Base-by-base conservation (phyloP, 53 echinoderm and acorn worm species). In the Patiria pectinifera region DNA sequence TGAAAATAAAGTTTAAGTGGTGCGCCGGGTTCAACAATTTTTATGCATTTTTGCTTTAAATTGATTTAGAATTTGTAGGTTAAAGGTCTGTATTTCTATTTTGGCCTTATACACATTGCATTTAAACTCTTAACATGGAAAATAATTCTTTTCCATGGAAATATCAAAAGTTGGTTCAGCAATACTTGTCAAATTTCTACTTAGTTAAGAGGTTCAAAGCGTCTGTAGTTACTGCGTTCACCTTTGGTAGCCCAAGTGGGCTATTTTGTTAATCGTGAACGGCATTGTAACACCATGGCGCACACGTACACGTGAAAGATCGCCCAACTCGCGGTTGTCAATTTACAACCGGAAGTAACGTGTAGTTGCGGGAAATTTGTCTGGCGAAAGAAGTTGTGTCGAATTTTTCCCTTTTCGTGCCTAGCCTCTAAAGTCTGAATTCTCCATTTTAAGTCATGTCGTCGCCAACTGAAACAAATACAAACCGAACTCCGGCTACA, bases 331-430 rank as follows among this genome's bases (percentile, higher is more conserved):
- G 14, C 18, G n/a, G 25, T 61, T 53, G 61, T 25, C 23, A 76
- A 87, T 12, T 21, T 19, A 85, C 35, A 85, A 71, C 85, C 85
- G 71, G 85, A 85, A 85, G 63, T 76, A 4, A 18, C 11, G 87
- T 71, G 1, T 11, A 21, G 22, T 76, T 75, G 87, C 87, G 87
- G 77, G 87, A 87, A 78, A 62, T 87, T 87, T 78, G 87, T 76
- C 15, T 78, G 26, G 11, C 47, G 2, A 53, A 53, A 16, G 11
- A 1, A 53, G 53, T 53, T 8, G 8, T 53, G 5, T 5, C 8
- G 8, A 15, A 69, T 69, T 21, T 35, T 35, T 0, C 35, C 35
- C n/a, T n/a, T 35, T 35, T 35, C 35, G 69, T 3, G 16, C 6
- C 16, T 69, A 15, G 15, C 7, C 16, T 69, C 11, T 53, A 53